Base-by-base conservation (phyloP, 2,888 invertebrate species). In the Poecilobothrus nobilitatus region DNA sequence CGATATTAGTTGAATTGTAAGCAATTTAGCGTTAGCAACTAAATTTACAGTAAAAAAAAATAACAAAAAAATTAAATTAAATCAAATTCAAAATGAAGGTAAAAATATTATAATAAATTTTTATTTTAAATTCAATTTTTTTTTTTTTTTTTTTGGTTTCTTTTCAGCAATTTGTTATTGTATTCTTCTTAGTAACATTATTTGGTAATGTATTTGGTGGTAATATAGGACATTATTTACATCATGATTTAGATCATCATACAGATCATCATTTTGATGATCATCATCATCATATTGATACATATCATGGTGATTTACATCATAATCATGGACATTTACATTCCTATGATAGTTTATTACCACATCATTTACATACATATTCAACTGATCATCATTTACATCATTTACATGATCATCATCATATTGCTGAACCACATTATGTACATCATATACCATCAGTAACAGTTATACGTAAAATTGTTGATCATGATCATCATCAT, bases 181-280 rank as follows among this genome's bases (percentile, higher is more conserved):
- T 53, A 12, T 53, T 41, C 41, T 41, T 53, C 18, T 53, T 53
- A 18, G n/a, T 53, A 18, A 18, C 53, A 53, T 53, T 53, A 53
- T 18, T 53, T 18, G 53, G 18, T 12, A 12, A 12, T 6, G 15
- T 15, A 53, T 18, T 53, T 18, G 15, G 53, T 53, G 53, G 53
- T 18, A 15, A 53, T 53, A 4, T 53, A 18, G 53, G 53, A 18
- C 53, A 53, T 53, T 53, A 53, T 53, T 12, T 18, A 53, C 53
- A 53, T 53, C 53, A 53, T 53, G 53, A 53, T 53, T 53, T 53
- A 53, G 53, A 53, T 53, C 53, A 53, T 53, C 53, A 37, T 37
- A 7, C 7, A 10, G 37, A 53, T 53, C 53, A 53, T 53, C 53
- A 53, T 53, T 10, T 37, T 4, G 37, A 53, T 53, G 12, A 53